These are phyloP conservation scores for Tiliqua scincoides DNA, from an alignment of 2,113 vertebrate genomes.

Conservation along the genomic window DNA sequence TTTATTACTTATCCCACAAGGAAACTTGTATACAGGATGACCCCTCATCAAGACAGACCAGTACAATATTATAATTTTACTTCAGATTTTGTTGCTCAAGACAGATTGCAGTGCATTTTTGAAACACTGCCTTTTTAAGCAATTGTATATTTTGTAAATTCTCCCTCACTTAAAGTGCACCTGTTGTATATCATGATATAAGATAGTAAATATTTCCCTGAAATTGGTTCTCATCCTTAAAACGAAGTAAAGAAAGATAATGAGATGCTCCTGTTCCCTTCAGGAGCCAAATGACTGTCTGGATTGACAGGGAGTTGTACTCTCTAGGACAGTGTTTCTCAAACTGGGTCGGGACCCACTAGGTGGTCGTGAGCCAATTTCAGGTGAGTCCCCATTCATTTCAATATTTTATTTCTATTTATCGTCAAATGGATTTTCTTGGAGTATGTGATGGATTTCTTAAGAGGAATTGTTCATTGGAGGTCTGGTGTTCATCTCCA, in stretches of 20 bases:
- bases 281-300: not conserved
- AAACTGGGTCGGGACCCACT: too few relatives aligned
- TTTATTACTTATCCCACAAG: not conserved
- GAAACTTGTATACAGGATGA: not conserved
- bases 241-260: not conserved
- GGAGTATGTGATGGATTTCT: too few relatives aligned
- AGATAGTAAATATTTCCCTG: not conserved
- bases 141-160: not conserved
- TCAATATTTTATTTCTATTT: too few relatives aligned
- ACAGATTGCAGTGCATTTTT: rapidly evolving
- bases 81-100: not conserved
- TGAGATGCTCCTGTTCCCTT: not conserved
- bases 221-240: not conserved
- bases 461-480: too few relatives aligned
- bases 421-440: too few relatives aligned
- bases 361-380: too few relatives aligned
- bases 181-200: not conserved
- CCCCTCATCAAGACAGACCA: not conserved
- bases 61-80: not conserved
- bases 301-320: not conserved
- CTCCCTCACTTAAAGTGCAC: not conserved
- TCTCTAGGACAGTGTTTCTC: too few relatives aligned
- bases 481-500: too few relatives aligned
- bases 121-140: not conserved
- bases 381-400: too few relatives aligned